A percentile compares a stretch with the other conserved stretches of the same genome.
Conservation (phyloP, 1,140 invertebrate genomes). For the Chionoecetes opilio region DNA sequence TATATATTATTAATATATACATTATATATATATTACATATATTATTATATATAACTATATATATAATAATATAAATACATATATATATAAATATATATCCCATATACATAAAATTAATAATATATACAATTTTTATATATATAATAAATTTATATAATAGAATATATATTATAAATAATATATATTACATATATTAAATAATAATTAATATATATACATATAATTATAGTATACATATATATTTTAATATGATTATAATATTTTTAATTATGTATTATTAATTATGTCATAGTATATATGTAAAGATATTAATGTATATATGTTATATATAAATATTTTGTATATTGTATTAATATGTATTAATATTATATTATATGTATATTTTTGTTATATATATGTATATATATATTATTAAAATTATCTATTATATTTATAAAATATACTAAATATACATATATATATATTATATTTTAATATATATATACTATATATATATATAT, state of each 20-base stretch:
- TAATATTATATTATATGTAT: too few relatives aligned
- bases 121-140: background rate
- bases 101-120: background rate
- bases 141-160: background rate
- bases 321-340: too few relatives aligned
- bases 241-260: background rate
- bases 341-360: conserved; percentile 10
- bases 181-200: background rate
- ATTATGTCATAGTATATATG: background rate
- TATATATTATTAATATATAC: background rate
- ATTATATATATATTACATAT: too few relatives aligned
- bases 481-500: too few relatives aligned
- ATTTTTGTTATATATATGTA: too few relatives aligned
- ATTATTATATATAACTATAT: too few relatives aligned
- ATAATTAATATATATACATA: background rate
- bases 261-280: background rate
- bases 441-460: background rate
- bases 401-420: background rate
- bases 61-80: background rate
- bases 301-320: background rate
- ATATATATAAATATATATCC: background rate
- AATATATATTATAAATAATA: background rate
- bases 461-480: background rate
- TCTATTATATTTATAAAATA: background rate
- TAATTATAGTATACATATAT: too few relatives aligned